Conservation (phyloP, 2,113 vertebrate genomes). For the Carlito syrichta region DNA sequence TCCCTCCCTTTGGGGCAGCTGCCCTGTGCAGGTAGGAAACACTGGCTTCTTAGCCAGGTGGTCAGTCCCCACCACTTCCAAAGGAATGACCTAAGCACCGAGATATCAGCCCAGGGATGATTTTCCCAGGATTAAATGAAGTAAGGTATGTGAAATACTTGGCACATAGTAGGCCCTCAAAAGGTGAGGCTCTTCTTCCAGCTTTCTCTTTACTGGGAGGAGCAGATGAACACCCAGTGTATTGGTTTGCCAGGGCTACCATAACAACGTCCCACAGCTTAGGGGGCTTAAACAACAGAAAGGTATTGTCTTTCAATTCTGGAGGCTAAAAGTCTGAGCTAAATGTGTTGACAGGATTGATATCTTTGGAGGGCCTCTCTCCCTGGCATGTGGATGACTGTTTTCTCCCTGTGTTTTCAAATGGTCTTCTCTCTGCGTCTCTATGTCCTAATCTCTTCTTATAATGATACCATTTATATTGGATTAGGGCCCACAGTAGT, state of each 20-base stretch:
- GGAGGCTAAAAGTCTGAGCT: neutral
- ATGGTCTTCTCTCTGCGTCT: neutral
- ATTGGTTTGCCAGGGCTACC: neutral
- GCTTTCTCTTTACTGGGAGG: neutral
- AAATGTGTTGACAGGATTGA: neutral
- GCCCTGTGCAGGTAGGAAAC: too few species aligned
- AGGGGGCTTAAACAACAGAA: neutral
- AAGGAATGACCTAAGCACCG: neutral
- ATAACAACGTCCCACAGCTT: neutral
- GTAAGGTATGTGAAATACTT: neutral
- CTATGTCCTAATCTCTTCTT: neutral
- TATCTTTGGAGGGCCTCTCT: neutral
- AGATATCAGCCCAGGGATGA: accelerated
- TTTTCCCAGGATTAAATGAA: neutral
- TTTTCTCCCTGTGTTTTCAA: neutral
- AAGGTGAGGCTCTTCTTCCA: neutral
- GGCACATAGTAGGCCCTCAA: neutral
- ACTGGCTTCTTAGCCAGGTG: neutral
- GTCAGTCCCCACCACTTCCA: neutral
- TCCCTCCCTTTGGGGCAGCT: neutral
- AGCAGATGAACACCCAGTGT: neutral
- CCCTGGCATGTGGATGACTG: neutral
- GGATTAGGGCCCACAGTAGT: too few species aligned
- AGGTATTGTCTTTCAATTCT: too few species aligned
- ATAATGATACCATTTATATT: neutral